These are phyloP conservation scores for Zygogramma bicolorata DNA, from an alignment of 2,888 invertebrate genomes.

Conservation along the genomic window DNA sequence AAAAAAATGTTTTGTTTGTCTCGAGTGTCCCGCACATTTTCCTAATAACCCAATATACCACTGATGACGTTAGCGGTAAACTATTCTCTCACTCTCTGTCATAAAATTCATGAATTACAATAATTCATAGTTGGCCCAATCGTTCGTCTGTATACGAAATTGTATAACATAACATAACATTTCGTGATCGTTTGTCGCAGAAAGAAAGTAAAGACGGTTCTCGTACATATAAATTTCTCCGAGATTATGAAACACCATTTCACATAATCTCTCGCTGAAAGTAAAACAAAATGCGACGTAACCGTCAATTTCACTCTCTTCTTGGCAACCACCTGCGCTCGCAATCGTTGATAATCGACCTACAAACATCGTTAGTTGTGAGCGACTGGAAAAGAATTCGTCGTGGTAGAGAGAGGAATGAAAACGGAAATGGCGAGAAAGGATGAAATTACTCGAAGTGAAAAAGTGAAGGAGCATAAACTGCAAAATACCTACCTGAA, in stretches of 20 bases:
- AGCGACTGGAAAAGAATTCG: not conserved
- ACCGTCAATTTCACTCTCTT: slow-evolving; percentile 41
- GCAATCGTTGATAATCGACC: slow-evolving; percentile 1
- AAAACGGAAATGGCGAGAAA: not conserved
- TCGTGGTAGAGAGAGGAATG: not conserved
- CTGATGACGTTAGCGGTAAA: no score
- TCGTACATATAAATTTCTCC: slow-evolving; percentile 33
- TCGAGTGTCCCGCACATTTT: no score
- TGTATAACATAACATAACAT: not conserved
- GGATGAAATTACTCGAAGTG: no score
- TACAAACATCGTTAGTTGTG: not conserved
- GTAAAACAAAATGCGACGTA: slow-evolving; percentile 33
- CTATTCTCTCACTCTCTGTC: no score
- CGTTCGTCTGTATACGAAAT: not conserved
- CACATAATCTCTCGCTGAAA: slow-evolving; percentile 39
- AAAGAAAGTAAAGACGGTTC: slow-evolving; percentile 26
- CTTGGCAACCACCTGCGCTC: slow-evolving; percentile 20
- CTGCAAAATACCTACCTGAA: no score
- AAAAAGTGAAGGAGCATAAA: no score
- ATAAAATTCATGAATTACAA: no score
- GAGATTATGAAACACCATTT: slow-evolving; percentile 35
- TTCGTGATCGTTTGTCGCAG: slow-evolving; percentile 11
- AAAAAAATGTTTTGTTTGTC: no score
- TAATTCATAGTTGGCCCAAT: no score
- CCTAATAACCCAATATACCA: no score